Base-by-base conservation (phyloP, 2,113 vertebrate species). In the Edolisoma coerulescens region DNA sequence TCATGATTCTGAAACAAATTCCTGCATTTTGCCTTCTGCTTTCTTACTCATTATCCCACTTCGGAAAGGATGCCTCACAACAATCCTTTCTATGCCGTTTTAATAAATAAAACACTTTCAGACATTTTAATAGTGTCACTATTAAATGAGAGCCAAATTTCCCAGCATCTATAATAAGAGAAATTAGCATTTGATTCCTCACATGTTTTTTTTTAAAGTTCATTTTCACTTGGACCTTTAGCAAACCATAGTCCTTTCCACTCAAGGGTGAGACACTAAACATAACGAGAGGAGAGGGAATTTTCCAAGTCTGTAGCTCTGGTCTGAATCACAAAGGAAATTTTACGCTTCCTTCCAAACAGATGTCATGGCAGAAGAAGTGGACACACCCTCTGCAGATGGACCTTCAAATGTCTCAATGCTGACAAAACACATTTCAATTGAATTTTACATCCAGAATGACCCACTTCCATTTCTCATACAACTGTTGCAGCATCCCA, bases 291-390 rank as follows among this genome's bases (percentile, higher is more conserved):
- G 45, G 18, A 89, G 60, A 33, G 32, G 39, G 73, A 87, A 61
- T 87, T 92, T 88, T 79, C 78, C 65, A 94, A 71, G 69, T 90
- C 74, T 84, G 78, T 56, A 95, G 41, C 49, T 53, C 67, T 88
- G 44, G 44, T 26, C 16, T 95, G 93, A 97, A 77, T 97, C 96
- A 94, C 71, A 82, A 91, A 68, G 52, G 81, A 73, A 93, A 95
- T 93, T 91, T 92, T 91, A 78, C 7, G 24, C 61, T 81, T 93
- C 86, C 84, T 63, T 94, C 87, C 90, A 95, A 97, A 92, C 97
- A 98, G 97, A 96, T 97, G 97, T 96, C 92, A 95, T 77, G 75
- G 93, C 85, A 94, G 90, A 78, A 95, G 92, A 49, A 96, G 59
- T 20, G 8, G 91, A 89, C 83, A 95, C 94, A 92, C 95, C 96